Evolutionary conservation across 2,113 vertebrate genomes (phyloP), one percentile per base, ranked within the genome.

Genomic region (Leucopsar rothschildi): DNA sequence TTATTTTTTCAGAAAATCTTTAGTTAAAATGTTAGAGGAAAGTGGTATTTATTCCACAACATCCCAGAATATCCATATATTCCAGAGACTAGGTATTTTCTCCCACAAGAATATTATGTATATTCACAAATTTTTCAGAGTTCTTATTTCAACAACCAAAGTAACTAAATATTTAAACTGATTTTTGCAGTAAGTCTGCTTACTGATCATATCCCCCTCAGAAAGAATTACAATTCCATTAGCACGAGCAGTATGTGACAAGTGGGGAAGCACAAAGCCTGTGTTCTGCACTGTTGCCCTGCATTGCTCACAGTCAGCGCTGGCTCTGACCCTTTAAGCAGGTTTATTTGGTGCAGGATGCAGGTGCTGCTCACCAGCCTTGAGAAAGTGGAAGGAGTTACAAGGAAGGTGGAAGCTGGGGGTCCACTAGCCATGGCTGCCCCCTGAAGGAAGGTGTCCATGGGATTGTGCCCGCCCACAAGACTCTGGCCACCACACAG

Each of bases 1-100:
- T 92, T 97, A 92, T 97, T 98, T 97, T 97, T 97, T 95, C 90
- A 97, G 82, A 97, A 97, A 98, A 45, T 77, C 76, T 96, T 97
- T 92, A 96, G 77, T 97, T 97, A 97, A 76, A 97, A 91, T 92
- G 81, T 81, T 92, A 96, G 57, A 61, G 24, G 24, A 96, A 97
- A 96, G 70, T 76, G 89, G 21, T 76, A 64, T 95, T 96, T 94
- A 93, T 97, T 96, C 84, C 64, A 82, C n/a, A 44, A 25, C 24
- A 71, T 40, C 33, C 53, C 42, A 83, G 56, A 91, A 60, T 61
- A 92, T 39, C 64, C 77, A 40, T 79, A 44, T 91, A 93, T 95
- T 87, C 52, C 10, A 21, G 27, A 90, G 31, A 47, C 18, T n/a
- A 9, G 63, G 33, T 92, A 55, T 97, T 96, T 88, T 92, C 55